These are phyloP conservation scores for Aegithalos caudatus DNA, from an alignment of 2,113 vertebrate genomes.

Conservation along the genomic window DNA sequence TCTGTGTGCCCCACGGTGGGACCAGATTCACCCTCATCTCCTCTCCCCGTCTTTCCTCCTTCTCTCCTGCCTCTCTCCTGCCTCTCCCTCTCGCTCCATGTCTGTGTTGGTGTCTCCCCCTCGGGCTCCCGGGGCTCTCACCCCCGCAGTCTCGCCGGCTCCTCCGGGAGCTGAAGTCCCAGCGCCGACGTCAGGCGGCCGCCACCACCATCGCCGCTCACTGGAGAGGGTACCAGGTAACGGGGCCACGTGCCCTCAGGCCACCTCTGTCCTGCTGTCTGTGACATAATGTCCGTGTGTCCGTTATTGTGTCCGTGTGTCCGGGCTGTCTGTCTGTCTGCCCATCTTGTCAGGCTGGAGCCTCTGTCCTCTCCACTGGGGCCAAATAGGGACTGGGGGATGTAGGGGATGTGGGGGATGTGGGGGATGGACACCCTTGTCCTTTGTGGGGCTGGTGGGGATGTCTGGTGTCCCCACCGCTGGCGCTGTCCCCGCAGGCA, in stretches of 20 bases:
- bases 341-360: neutral
- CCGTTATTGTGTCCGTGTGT: no score
- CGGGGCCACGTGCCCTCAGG: neutral
- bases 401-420: rapidly evolving
- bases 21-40: neutral
- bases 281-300: no score
- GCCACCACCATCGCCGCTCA: constrained; percentile 45
- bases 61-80: neutral
- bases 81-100: neutral
- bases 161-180: constrained; percentile 37
- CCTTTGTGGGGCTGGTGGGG: rapidly evolving
- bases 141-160: constrained; percentile 46
- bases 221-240: constrained; percentile 61
- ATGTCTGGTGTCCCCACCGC: rapidly evolving
- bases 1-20: neutral
- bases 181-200: neutral
- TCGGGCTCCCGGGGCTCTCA: neutral
- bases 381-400: rapidly evolving
- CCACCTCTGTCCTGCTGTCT: neutral
- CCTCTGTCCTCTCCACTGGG: neutral
- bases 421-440: rapidly evolving
- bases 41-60: neutral
- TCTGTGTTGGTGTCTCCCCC: neutral
- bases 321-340: neutral
- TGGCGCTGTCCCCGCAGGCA: neutral